Conservation (phyloP, 2,888 invertebrate species). For the Meteorus colon region DNA sequence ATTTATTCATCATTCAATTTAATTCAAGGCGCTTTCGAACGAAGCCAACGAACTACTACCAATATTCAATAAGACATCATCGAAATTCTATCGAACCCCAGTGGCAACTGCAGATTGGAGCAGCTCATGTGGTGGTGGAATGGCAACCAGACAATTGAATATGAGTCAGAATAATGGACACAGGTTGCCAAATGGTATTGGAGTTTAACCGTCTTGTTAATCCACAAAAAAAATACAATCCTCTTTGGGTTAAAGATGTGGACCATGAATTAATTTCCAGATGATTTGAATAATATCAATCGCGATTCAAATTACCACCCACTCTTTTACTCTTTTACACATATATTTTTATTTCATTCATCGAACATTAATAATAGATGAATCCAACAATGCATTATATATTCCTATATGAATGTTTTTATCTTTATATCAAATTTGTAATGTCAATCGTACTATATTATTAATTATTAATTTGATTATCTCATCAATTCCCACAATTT, state of each 20-base stretch:
- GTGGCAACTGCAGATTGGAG: conserved; percentile 94
- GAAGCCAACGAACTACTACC: conserved; percentile 98
- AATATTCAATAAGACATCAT: conserved; percentile 96
- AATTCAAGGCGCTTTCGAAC: conserved; percentile 88
- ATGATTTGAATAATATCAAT: not conserved
- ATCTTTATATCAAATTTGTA: conserved; percentile 34
- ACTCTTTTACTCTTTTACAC: conserved; percentile 22
- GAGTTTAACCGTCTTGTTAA: conserved; percentile 61
- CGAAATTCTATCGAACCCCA: conserved; percentile 89
- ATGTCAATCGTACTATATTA: not conserved
- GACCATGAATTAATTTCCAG: not conserved
- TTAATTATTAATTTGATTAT: not conserved
- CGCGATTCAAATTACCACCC: conserved; percentile 7
- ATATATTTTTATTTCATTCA: conserved; percentile 14
- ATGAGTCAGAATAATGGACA: conserved; percentile 66
- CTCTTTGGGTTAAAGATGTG: not conserved
- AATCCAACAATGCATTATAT: not conserved
- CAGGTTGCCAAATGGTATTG: conserved; percentile 65
- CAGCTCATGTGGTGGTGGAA: conserved; percentile 75
- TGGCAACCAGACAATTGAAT: conserved; percentile 67
- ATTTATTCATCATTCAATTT: conserved; percentile 29
- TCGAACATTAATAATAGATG: not conserved
- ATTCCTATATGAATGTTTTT: conserved; percentile 10
- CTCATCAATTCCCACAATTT: not conserved
- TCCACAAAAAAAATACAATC: not conserved